These are phyloP conservation scores for Morone chrysops DNA, from an alignment of 2,113 vertebrate genomes.

Conservation along the genomic window DNA sequence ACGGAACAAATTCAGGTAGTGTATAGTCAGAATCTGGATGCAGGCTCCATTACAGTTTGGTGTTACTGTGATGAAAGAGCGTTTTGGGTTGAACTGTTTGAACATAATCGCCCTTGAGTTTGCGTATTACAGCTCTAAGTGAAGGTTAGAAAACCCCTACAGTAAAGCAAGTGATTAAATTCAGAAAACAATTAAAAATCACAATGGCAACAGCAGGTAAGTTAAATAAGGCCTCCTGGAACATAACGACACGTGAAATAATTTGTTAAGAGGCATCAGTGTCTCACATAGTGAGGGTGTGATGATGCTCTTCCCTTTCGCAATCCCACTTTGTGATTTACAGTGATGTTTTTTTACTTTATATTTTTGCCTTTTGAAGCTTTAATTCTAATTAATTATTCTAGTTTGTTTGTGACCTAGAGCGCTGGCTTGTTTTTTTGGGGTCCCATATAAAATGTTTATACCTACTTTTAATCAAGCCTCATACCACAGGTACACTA, in stretches of 20 bases:
- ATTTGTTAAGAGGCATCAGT: background rate
- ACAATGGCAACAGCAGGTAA: background rate
- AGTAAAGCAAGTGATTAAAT: background rate
- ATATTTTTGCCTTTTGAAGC: background rate
- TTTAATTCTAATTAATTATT: slow-evolving; percentile 46
- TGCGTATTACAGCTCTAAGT: background rate
- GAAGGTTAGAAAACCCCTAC: background rate
- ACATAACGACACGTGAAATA: background rate
- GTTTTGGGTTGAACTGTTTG: too few relatives aligned
- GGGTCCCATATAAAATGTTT: background rate
- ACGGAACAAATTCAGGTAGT: background rate
- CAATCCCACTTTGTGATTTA: slow-evolving; percentile 3
- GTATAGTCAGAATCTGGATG: background rate
- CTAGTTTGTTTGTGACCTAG: background rate
- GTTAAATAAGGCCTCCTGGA: background rate
- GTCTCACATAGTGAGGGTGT: background rate
- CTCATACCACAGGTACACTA: slow-evolving; percentile 1
- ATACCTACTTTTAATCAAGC: background rate
- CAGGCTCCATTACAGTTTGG: background rate
- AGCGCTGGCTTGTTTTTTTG: background rate
- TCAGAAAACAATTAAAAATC: background rate
- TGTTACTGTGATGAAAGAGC: background rate
- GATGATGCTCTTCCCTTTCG: background rate
- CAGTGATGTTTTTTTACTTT: background rate
- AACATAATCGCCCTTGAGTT: too few relatives aligned